phyloP scores from a whole-genome alignment of 2,797 vertebrate species.

The Protonibea diacanthus region DNA sequence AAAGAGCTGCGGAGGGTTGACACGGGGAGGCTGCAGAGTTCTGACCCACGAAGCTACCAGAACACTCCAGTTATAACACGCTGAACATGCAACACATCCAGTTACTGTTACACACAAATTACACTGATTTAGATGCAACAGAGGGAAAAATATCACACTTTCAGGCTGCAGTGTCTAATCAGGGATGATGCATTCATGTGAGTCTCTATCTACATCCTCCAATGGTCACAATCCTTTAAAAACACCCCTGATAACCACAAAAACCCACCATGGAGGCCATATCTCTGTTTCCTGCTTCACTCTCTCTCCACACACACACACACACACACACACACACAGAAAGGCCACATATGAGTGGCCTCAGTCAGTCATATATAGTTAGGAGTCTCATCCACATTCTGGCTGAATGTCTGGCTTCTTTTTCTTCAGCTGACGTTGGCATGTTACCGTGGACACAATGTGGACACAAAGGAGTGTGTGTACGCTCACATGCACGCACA shows the following conservation, averaged over 20 bases:
- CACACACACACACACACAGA: slow-evolving; percentile 17
- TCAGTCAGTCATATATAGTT: slow-evolving; percentile 73
- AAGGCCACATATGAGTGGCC: slow-evolving; percentile 44
- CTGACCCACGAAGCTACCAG: background rate
- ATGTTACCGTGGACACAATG: slow-evolving; percentile 61
- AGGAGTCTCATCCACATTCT: slow-evolving; percentile 79
- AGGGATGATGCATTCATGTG: background rate
- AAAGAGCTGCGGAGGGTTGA: no score
- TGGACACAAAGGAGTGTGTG: slow-evolving; percentile 39
- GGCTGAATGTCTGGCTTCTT: slow-evolving; percentile 58
- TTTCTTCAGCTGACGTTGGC: slow-evolving; percentile 68
- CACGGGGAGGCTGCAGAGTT: background rate
- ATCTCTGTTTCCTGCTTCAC: slow-evolving; percentile 33
- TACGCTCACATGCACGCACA: slow-evolving; percentile 3
- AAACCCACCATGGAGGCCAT: slow-evolving; percentile 40
- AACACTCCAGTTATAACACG: no score
- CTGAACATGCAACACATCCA: background rate
- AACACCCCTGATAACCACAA: slow-evolving; percentile 34
- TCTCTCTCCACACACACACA: slow-evolving; percentile 15
- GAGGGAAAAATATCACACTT: background rate
- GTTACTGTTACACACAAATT: background rate
- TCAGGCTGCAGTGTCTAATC: slow-evolving; percentile 10
- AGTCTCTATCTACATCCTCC: slow-evolving; percentile 9
- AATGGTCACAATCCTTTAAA: slow-evolving; percentile 9
- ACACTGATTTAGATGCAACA: background rate